Conservation (phyloP, 2,113 vertebrate species). For the Thamnophis sirtalis region DNA sequence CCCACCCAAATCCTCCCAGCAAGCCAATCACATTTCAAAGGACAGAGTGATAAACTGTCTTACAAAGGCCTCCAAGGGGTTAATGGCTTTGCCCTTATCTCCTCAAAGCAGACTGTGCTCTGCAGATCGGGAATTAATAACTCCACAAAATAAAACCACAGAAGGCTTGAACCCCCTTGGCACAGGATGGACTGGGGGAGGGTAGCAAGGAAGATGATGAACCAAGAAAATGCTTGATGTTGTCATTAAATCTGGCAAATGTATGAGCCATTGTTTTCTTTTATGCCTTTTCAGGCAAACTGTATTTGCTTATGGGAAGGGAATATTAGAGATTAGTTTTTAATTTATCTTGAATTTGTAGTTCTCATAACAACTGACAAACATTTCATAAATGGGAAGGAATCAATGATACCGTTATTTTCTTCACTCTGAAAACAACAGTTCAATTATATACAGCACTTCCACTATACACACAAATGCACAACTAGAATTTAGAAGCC, state of each 20-base stretch:
- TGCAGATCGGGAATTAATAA: constrained; percentile 51
- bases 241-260: background rate
- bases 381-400: background rate
- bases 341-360: background rate
- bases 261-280: too few relatives aligned
- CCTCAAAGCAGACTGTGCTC: constrained; percentile 42
- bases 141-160: constrained; percentile 20
- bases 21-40: background rate
- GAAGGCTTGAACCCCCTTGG: background rate
- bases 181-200: background rate
- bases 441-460: background rate
- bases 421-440: background rate
- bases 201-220: background rate
- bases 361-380: background rate
- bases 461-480: background rate
- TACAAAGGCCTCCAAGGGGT: constrained; percentile 30
- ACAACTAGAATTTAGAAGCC: background rate
- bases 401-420: background rate
- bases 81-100: constrained; percentile 68
- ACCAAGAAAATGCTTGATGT: background rate
- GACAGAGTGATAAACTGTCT: background rate
- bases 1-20: background rate
- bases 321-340: background rate
- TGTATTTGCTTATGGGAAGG: background rate
- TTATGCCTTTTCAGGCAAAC: background rate